Evolutionary conservation across 1,140 invertebrate species (phyloP), one percentile per base, ranked within the genome.

Genomic region (Holotrichia oblita): DNA sequence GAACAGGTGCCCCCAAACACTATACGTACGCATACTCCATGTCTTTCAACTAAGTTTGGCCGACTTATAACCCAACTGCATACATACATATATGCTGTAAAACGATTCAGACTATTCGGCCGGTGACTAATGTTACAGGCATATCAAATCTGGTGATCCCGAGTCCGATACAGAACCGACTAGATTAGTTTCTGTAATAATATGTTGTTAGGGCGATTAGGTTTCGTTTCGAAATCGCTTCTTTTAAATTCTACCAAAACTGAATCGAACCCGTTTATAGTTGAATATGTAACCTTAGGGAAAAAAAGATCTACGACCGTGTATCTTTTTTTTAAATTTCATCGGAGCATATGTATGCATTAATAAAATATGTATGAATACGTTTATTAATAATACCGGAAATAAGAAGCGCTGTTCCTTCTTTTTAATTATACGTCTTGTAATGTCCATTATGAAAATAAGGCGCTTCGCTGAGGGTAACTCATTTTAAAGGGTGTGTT

Each of bases 371-470:
- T 34, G 27, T 34, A 69, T 69, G 22, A 69, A 64, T 64, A 64
- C n/a, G 14, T 55, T n/a, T 69, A 22, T 22, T 27, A 69, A 69
- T 69, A 22, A 22, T 12, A 27, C 61, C 61, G 61, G 61, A 69
- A 69, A 22, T 34, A 7, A 20, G 59, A 64, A 14, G 20, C 7
- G 20, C 22, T 69, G 61, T 14, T 69, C 10, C 24, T 12, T 61
- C 6, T 44, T 14, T 14, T 69, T 69, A 69, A 69, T 69, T 69
- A 69, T 22, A 69, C 27, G 61, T 69, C 8, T 69, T 7, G 17
- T 69, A 69, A 69, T 69, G 22, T 22, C 61, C 22, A 69, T 69
- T 69, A 69, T 27, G 61, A 12, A 69, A 69, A 69, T 69, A 34
- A 34, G 7, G 6, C 8, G 61, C 61, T 10, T 4, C 27, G 17